A percentile compares a stretch with the other conserved stretches of the same genome.
Conservation (phyloP, 1,140 invertebrate genomes). For the Papilio dardanus region DNA sequence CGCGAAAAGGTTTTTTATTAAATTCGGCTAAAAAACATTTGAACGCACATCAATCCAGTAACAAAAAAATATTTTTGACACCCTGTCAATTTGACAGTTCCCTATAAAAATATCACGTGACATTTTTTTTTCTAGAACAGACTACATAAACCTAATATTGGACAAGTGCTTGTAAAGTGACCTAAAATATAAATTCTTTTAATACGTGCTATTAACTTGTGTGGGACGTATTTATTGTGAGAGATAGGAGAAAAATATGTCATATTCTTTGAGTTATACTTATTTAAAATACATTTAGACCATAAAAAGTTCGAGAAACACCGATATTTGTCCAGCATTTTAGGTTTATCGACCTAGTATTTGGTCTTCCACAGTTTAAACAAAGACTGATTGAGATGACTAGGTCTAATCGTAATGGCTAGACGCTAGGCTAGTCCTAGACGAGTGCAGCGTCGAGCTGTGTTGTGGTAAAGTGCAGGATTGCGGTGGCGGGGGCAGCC, state of each 20-base stretch:
- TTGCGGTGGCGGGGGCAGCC: conserved; percentile 56
- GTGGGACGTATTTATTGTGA: neutral
- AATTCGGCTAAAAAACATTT: neutral
- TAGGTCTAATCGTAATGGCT: conserved; percentile 75
- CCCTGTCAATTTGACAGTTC: neutral
- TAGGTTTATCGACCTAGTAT: conserved; percentile 10
- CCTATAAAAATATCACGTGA: neutral
- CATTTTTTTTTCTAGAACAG: neutral
- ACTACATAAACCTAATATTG: conserved; percentile 10
- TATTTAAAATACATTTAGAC: conserved; percentile 3
- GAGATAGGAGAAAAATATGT: neutral
- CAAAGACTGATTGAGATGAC: conserved; percentile 30
- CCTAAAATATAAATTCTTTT: neutral
- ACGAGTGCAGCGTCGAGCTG: conserved; percentile 72
- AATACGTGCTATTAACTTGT: neutral
- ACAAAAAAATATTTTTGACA: neutral
- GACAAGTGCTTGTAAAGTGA: conserved; percentile 4
- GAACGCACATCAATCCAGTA: neutral
- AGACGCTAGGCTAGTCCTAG: conserved; percentile 74
- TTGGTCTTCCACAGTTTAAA: conserved; percentile 31
- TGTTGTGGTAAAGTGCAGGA: conserved; percentile 67
- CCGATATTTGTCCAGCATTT: conserved; percentile 1
- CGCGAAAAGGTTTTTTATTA: neutral
- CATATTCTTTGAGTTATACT: neutral
- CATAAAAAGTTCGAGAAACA: neutral